Base-by-base conservation (phyloP, 2,113 vertebrate species). In the Trichechus manatus region DNA sequence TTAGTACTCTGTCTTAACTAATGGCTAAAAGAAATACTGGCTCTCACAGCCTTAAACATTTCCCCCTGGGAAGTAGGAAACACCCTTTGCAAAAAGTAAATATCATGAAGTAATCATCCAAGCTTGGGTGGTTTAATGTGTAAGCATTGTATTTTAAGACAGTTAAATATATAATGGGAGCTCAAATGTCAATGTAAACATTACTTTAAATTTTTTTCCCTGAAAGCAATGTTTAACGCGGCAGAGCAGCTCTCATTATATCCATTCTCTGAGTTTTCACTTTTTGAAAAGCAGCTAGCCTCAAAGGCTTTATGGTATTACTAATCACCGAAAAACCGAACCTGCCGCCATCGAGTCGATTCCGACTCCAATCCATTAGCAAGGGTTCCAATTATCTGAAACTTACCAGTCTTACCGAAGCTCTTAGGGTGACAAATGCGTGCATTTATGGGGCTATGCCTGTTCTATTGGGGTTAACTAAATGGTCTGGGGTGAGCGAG, bases 41-140 rank as follows among this genome's bases (percentile, higher is more conserved):
- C 66, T 98, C 90, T 1, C 17, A 25, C 82, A 97, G 94, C 92
- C 85, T 94, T 97, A 95, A 96, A 42, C 59, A 53, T 93, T 47
- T 97, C 97, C 95, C 98, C 96, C 61, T 1, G 97, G 95, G 97
- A 97, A 98, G 96, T 47, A 97, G 91, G 97, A 98, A 91, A 96
- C 78, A 83, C 20, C 93, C 90, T 74, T 96, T 95, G 87, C n/a
- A 87, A 94, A 97, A 98, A 95, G 94, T 70, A 97, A 97, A 74
- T 96, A 97, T 96, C 94, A 95, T 97, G 96, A 97, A 96, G 97
- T 98, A 88, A 91, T 90, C 92, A 93, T 94, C 93, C 31, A 92
- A 94, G 96, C 96, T 97, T 94, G 53, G 88, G 96, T 82, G 88
- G 96, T 87, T 98, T 98, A 94, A 97, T 94, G 74, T 97, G 87